Base-by-base conservation (phyloP, 2,888 invertebrate species). In the Heliconius cydno region DNA sequence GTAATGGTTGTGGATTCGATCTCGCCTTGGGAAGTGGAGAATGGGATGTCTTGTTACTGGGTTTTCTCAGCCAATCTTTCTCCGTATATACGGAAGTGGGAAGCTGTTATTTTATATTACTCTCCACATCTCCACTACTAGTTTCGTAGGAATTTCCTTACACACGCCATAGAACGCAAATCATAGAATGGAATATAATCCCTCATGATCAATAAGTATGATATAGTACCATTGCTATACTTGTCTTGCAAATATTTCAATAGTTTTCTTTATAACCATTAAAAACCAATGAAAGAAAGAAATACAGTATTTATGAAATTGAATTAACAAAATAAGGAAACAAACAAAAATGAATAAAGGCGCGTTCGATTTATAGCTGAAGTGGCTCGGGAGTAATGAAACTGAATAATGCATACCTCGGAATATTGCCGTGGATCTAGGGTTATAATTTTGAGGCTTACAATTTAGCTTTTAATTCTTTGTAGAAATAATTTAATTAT, bases 401-500 rank as follows among this genome's bases (percentile, higher is more conserved):
- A 93, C 92, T 94, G 94, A 94, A 94, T 94, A 94, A 94, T 94
- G 93, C 92, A 94, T 93, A 89, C 87, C 89, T 83, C 88, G 87
- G 92, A 91, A 92, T 92, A 94, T 91, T 90, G 90, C 89, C 86
- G 86, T 84, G 85, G 85, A 84, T 79, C 76, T 85, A 94, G 92
- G 93, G 92, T 60, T 90, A 88, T 65, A 34, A 70, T 70, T 70
- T 70, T 30, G 30, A 72, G 72, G 30, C 30, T 57, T 57, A 72
- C 30, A 30, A 9, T 41, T 25, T 5, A 34, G 10, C 22, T 1
- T 65, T 65, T n/a, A 38, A 68, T 13, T 68, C 3, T 41, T 41
- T 25, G 2, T 7, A 41, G 25, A 25, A 41, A 41, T 25, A 10
- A 10, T 57, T 60, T 60, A 19, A 52, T 10, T 5, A 57, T n/a